Conservation (phyloP, 2,797 vertebrate species). For the Falco rusticolus region DNA sequence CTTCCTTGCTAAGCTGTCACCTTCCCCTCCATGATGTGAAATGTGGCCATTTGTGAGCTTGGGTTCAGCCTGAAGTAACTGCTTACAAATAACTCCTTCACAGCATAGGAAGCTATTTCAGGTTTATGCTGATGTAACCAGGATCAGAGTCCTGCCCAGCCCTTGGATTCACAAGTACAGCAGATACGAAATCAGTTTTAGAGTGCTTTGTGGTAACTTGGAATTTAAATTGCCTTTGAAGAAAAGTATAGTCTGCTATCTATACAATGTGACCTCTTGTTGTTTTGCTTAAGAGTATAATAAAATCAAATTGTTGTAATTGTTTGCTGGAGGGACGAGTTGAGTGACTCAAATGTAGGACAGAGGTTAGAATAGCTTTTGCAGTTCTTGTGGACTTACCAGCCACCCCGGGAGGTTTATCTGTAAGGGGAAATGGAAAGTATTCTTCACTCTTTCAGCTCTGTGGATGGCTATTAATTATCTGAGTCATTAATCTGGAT, state of each 20-base stretch:
- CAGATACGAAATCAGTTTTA: not conserved
- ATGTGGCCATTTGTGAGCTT: not conserved
- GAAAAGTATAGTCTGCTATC: rapidly evolving
- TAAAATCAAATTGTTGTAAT: not conserved
- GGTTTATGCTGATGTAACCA: not conserved
- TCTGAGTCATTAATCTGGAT: not conserved
- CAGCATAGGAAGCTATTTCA: not conserved
- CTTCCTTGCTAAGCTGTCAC: not conserved
- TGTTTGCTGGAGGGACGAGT: not conserved
- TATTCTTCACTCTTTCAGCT: not conserved
- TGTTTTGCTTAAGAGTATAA: not conserved
- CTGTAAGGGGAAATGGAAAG: not conserved
- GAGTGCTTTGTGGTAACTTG: not conserved
- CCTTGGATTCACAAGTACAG: not conserved
- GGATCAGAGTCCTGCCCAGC: not conserved
- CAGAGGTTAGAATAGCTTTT: not conserved
- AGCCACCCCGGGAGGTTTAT: no score
- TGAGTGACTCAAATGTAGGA: not conserved
- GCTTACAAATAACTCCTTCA: not conserved
- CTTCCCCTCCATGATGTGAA: not conserved
- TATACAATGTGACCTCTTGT: not conserved
- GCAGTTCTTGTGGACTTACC: not conserved
- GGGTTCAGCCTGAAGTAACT: not conserved
- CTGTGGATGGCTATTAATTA: not conserved
- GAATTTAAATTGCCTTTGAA: not conserved